Evolutionary conservation across 1,140 invertebrate genomes (phyloP).

Genomic region (Colletes gigas): DNA sequence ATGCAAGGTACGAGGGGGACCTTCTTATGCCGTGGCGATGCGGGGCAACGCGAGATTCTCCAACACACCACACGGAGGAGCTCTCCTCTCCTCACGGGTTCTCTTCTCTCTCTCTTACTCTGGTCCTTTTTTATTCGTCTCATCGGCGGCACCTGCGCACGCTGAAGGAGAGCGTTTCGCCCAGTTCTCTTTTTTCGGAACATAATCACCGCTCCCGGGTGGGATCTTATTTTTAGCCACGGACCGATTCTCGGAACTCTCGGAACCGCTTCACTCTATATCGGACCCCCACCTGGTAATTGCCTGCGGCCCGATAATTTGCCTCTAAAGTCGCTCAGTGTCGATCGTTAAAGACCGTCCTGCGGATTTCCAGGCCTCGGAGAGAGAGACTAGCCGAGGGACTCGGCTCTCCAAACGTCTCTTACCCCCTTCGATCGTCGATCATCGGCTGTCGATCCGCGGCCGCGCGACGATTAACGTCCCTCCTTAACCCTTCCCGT

Average conservation of each 20-base stretch:
- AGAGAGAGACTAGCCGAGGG: background rate
- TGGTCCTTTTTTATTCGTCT: constrained; percentile 45
- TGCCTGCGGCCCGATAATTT: constrained; percentile 75
- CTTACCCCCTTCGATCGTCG: background rate
- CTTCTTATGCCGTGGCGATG: constrained; percentile 27
- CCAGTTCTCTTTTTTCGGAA: constrained; percentile 74
- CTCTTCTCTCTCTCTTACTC: background rate
- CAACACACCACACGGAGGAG: constrained; percentile 15
- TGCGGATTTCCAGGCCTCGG: constrained; percentile 32
- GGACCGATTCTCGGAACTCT: constrained; percentile 76
- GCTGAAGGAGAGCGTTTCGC: constrained; percentile 62
- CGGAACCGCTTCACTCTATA: constrained; percentile 59
- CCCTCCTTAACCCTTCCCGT: too few species aligned
- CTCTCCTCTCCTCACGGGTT: constrained; percentile 2
- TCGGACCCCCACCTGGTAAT: constrained; percentile 73
- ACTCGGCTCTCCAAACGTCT: too few species aligned
- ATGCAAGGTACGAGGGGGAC: constrained; percentile 4
- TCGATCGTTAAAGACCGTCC: constrained; percentile 71
- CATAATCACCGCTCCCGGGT: constrained; percentile 79
- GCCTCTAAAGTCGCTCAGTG: constrained; percentile 64
- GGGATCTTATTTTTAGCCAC: constrained; percentile 79
- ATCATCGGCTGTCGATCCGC: background rate
- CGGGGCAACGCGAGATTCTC: constrained; percentile 48
- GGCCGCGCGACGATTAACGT: too few species aligned
- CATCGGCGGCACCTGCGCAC: constrained; percentile 59